These are phyloP conservation scores for Eulemur rufifrons DNA, from an alignment of 2,113 vertebrate species.

Conservation along the genomic window DNA sequence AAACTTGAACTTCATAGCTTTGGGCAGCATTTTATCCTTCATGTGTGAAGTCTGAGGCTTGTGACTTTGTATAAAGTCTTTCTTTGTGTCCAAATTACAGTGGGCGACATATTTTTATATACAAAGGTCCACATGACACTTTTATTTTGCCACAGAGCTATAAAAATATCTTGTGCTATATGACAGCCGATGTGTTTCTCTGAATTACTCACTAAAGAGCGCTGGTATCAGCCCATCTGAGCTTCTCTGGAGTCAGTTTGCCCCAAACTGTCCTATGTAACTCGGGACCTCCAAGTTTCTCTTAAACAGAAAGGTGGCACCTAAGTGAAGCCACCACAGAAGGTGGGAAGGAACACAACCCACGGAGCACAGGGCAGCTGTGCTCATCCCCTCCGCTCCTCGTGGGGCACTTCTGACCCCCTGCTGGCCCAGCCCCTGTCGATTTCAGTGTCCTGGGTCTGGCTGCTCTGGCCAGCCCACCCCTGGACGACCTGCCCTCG, in stretches of 20 bases:
- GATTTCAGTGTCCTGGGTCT: fast-evolving
- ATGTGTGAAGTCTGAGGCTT: fast-evolving
- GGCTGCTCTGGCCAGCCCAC: neutral
- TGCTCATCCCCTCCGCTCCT: fast-evolving
- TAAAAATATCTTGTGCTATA: neutral
- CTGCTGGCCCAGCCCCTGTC: neutral
- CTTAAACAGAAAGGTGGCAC: neutral
- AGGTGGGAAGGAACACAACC: fast-evolving
- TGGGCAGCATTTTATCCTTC: neutral
- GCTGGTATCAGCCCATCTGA: neutral
- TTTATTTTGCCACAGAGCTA: neutral
- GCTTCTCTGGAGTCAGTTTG: neutral
- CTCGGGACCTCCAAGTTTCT: fast-evolving
- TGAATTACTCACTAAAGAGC: neutral
- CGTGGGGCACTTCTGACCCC: fast-evolving
- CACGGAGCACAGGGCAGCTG: fast-evolving
- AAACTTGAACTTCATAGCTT: neutral
- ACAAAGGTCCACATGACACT: neutral
- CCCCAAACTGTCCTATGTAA: fast-evolving
- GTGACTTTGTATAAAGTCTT: neutral
- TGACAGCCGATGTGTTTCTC: neutral
- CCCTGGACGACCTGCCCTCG: fast-evolving
- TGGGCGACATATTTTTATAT: neutral
- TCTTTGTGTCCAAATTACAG: neutral
- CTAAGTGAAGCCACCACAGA: fast-evolving